These are phyloP conservation scores for Macrobrachium nipponense DNA, from an alignment of 1,140 invertebrate genomes.

Conservation along the genomic window DNA sequence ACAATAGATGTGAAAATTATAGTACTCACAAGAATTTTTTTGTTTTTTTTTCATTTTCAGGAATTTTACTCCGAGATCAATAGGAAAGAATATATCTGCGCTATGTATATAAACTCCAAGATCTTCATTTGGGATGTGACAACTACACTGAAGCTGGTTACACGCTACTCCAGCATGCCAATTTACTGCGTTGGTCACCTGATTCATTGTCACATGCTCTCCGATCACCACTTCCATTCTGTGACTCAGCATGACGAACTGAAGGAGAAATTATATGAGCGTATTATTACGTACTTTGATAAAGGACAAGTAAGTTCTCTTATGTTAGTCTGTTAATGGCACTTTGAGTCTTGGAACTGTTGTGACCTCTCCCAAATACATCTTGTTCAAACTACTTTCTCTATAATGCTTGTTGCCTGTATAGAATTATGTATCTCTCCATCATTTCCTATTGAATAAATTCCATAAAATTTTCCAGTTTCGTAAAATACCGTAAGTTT, in stretches of 20 bases:
- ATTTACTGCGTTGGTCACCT: conserved; percentile 85
- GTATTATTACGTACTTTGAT: conserved; percentile 89
- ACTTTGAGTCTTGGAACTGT: not conserved
- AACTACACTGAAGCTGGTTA: conserved; percentile 95
- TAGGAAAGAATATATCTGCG: conserved; percentile 94
- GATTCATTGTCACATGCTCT: conserved; percentile 77
- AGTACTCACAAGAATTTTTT: not conserved
- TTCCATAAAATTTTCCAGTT: too few species aligned
- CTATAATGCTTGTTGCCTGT: too few species aligned
- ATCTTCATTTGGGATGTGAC: conserved; percentile 87
- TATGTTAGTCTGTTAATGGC: not conserved
- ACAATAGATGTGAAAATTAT: not conserved
- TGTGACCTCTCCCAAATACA: not conserved
- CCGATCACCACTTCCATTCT: conserved; percentile 74
- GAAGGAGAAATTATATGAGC: conserved; percentile 91
- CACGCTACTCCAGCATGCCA: conserved; percentile 87
- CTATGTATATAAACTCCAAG: conserved; percentile 93
- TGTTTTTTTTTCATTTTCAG: conserved; percentile 71
- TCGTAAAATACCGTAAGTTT: too few species aligned
- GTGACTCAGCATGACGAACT: conserved; percentile 85
- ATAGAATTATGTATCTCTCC: too few species aligned
- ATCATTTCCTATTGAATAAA: too few species aligned
- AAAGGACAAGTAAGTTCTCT: conserved; percentile 78
- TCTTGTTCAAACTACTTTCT: too few species aligned
- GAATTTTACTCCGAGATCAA: conserved; percentile 94